Percentiles rank a stretch among this genome's conserved stretches.
Evolutionary conservation across 2,888 invertebrate species (phyloP).

Genomic region (Gastracanthus pulcherrimus): DNA sequence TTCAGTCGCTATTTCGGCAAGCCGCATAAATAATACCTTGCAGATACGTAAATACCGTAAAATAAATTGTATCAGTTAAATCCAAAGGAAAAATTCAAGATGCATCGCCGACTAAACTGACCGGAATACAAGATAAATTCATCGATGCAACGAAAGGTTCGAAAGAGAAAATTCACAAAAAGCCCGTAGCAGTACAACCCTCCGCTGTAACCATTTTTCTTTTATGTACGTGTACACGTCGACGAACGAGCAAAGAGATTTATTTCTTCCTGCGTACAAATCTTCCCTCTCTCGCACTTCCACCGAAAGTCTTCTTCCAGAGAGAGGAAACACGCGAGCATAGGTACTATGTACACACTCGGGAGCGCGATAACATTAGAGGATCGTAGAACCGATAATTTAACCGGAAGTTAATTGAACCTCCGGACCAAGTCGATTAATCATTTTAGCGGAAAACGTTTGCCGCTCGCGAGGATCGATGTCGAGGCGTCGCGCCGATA

Average conservation of each 20-base stretch:
- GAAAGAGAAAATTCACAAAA: no score
- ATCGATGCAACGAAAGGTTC: no score
- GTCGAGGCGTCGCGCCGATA: background rate
- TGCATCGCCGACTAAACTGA: no score
- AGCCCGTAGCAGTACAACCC: no score
- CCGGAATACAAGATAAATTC: no score
- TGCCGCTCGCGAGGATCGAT: background rate
- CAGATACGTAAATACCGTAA: no score
- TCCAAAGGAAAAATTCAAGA: no score
- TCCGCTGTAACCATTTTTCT: no score
- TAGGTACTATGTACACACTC: background rate
- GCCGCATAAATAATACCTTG: no score
- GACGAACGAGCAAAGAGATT: background rate
- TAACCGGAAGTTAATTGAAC: constrained; percentile 39
- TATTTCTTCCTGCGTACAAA: constrained; percentile 11
- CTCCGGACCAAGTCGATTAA: constrained; percentile 23
- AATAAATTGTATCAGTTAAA: no score
- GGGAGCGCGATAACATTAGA: background rate
- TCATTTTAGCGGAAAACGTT: background rate
- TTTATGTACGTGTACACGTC: background rate
- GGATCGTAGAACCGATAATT: constrained; percentile 9
- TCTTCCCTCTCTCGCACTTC: background rate
- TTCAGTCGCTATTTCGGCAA: no score
- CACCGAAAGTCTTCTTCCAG: background rate
- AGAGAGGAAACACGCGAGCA: background rate